phyloP scores from a whole-genome alignment of 2,797 vertebrate genomes.

The Ceryle rudis region DNA sequence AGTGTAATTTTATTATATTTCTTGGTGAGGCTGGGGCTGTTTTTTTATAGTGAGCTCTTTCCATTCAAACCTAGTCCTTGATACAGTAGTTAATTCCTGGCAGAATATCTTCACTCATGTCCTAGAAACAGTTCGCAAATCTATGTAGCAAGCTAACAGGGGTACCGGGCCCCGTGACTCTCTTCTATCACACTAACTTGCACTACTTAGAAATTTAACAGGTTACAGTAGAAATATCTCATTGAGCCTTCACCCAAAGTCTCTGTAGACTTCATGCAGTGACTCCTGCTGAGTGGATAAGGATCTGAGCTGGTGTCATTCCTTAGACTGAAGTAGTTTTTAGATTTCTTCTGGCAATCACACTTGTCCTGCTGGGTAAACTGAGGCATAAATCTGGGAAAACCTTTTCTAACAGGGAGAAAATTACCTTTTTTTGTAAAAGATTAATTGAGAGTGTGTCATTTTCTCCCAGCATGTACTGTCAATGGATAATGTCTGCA shows the following conservation, averaged over 20 bases:
- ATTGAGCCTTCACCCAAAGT: neutral
- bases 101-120: neutral
- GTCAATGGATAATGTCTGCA: neutral
- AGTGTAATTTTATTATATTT: neutral
- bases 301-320: neutral
- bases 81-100: neutral
- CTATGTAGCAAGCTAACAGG: neutral
- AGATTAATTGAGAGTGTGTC: neutral
- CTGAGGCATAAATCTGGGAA: conserved; percentile 34
- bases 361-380: conserved; percentile 39
- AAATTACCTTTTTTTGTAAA: too few species aligned
- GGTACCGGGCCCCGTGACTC: accelerated
- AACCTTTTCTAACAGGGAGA: too few species aligned
- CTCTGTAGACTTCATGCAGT: neutral
- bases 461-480: neutral
- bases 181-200: neutral
- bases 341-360: neutral
- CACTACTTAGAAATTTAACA: neutral
- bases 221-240: neutral
- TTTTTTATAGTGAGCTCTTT: neutral
- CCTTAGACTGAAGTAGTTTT: neutral
- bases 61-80: neutral
- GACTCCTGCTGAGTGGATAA: neutral
- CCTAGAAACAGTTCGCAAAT: neutral
- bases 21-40: neutral